Evolutionary conservation across 2,113 vertebrate genomes (phyloP), one percentile per base, ranked within the genome.

Genomic region (Camelus bactrianus): DNA sequence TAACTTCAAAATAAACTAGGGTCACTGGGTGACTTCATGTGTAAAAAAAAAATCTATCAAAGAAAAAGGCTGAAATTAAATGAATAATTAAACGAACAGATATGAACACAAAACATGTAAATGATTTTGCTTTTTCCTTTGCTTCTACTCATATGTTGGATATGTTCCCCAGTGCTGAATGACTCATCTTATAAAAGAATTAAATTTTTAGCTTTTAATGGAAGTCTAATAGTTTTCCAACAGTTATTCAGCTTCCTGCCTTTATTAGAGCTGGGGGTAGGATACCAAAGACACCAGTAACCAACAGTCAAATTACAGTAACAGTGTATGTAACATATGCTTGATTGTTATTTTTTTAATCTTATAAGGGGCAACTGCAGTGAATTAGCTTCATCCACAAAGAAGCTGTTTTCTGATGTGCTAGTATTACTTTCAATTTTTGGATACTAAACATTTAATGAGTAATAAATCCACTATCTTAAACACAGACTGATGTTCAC

Each of bases 401-500:
- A 62, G 14, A 89, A 24, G 46, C 48, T 65, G 20, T 83, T 67
- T 86, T 81, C 58, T 89, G 60, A 75, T 32, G 20, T n/a, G n/a
- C 12, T 60, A 46, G 67, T 26, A 73, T 77, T n/a, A 93, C 17
- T 73, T 91, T 30, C 77, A 28, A 81, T 17, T 64, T 96, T 50
- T 82, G 82, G 54, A 87, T 62, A 62, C 5, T 48, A 54, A 35
- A 54, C 54, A 72, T 70, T 84, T 70, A 64, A 75, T 84, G 60
- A 76, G 26, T 76, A 80, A 38, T 67, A 79, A 75, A 84, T 35
- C 54, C 12, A 96, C 48, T 92, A 79, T n/a, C 75, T 35, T 77
- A 77, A 69, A 81, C 24, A 67, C 42, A 80, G 46, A 72, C 60
- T 94, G 54, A 48, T 77, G 93, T 65, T 94, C 83, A 89, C 4